phyloP scores from a whole-genome alignment of 2,888 invertebrate species.

The Limnephilus rhombicus region DNA sequence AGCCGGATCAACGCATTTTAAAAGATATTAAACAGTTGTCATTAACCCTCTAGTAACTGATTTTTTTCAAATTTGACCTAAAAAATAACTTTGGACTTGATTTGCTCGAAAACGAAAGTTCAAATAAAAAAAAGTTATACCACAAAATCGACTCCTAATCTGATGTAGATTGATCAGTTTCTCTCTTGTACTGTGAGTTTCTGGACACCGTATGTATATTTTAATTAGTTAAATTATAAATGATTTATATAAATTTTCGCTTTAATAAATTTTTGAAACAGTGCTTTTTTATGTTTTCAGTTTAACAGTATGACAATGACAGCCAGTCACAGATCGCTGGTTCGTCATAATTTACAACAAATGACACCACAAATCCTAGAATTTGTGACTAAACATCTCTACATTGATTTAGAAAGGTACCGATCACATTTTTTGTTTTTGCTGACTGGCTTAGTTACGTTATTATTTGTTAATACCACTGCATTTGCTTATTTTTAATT shows the following conservation, averaged over 20 bases:
- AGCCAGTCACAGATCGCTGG: constrained; percentile 71
- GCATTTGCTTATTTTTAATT: background rate
- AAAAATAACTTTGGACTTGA: too few relatives aligned
- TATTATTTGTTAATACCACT: background rate
- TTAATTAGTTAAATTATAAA: background rate
- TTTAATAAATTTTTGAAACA: background rate
- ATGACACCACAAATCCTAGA: constrained; percentile 74
- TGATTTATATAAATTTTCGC: background rate
- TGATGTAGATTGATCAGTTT: too few relatives aligned
- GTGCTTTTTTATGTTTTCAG: constrained; percentile 67
- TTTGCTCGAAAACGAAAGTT: too few relatives aligned
- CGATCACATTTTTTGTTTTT: constrained; percentile 6
- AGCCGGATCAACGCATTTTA: background rate
- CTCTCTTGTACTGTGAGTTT: too few relatives aligned
- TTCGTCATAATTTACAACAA: constrained; percentile 72
- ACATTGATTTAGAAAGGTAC: constrained; percentile 58
- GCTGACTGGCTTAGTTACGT: background rate
- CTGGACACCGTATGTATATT: background rate
- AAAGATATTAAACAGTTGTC: too few relatives aligned
- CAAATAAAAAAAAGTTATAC: too few relatives aligned
- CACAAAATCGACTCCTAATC: too few relatives aligned
- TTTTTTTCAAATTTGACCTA: too few relatives aligned
- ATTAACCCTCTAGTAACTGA: too few relatives aligned
- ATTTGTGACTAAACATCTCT: constrained; percentile 62
- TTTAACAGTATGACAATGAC: constrained; percentile 77